Evolutionary conservation across 2,888 invertebrate genomes (phyloP), one percentile per base, ranked within the genome.

Genomic region (Drosophila neotestacea): DNA sequence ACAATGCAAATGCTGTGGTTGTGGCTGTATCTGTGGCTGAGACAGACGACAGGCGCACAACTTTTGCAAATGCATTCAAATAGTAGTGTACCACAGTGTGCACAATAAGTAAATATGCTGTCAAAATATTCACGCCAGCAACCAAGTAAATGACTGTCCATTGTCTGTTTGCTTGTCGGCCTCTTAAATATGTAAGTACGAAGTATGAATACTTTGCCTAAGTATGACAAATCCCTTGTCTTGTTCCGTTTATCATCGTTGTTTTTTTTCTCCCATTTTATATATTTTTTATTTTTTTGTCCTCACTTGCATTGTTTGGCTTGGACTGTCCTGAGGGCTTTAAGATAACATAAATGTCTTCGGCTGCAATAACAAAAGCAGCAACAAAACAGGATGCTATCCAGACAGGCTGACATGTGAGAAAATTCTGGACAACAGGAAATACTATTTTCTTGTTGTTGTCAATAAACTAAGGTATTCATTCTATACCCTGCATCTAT

Each of bases 311-410:
- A 83, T 83, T 88, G 83, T 83, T 85, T 55, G 79, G 73, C 64
- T 70, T 63, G 70, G 79, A 78, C 67, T 64, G 55, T 48, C 83
- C 66, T 46, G 64, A 72, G 72, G 86, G 63, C 77, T 70, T 70
- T 54, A 77, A 79, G 79, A 82, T 82, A 88, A 82, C 82, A 69
- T 50, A 81, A 81, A 74, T 81, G 63, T 81, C 79, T 81, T 81
- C 61, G 70, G 44, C 65, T 66, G 61, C 52, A 50, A 30, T 51
- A 58, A 62, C 78, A 81, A 77, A 66, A 60, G 71, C 59, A 56
- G 54, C 30, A 62, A n/a, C 38, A 36, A 56, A 64, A 72, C 55
- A 55, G 74, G 70, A 81, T 67, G 67, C 68, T 60, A 10, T 34
- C 54, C 51, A 62, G 73, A 54, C 59, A 51, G 55, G 28, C 41